phyloP scores from a whole-genome alignment of 2,888 invertebrate genomes.

The Hypena proboscidalis region DNA sequence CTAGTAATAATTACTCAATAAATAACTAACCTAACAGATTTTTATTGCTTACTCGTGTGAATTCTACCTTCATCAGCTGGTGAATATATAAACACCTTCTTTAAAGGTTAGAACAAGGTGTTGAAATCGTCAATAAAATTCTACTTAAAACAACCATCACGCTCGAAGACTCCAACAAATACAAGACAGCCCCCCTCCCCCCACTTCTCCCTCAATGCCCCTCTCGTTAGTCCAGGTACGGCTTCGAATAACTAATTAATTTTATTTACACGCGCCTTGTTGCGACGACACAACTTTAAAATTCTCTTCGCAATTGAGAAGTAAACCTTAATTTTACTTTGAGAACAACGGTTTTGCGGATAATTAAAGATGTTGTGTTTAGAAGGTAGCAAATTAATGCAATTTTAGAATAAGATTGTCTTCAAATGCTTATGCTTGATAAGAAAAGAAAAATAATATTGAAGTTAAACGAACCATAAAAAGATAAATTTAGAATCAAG shows the following conservation, averaged over 20 bases:
- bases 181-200: constrained; percentile 4
- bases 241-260: constrained; percentile 49
- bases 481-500: too few relatives aligned
- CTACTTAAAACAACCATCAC: constrained; percentile 6
- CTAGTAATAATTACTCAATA: too few relatives aligned
- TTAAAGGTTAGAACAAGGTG: too few relatives aligned
- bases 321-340: constrained; percentile 40
- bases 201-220: background rate
- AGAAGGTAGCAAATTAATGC: constrained; percentile 4
- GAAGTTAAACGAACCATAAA: too few relatives aligned
- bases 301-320: constrained; percentile 37
- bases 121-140: background rate
- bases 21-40: too few relatives aligned
- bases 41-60: too few relatives aligned
- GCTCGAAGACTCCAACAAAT: constrained; percentile 2
- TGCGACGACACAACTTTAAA: constrained; percentile 40
- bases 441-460: too few relatives aligned
- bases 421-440: background rate
- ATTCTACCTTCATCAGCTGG: too few relatives aligned
- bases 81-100: too few relatives aligned
- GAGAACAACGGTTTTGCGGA: constrained; percentile 18
- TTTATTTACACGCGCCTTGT: constrained; percentile 41
- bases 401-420: too few relatives aligned
- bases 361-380: constrained; percentile 33
- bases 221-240: constrained; percentile 47